Evolutionary conservation across 2,113 vertebrate species (phyloP), one percentile per base, ranked within the genome.

Genomic region (Poecilia latipinna): DNA sequence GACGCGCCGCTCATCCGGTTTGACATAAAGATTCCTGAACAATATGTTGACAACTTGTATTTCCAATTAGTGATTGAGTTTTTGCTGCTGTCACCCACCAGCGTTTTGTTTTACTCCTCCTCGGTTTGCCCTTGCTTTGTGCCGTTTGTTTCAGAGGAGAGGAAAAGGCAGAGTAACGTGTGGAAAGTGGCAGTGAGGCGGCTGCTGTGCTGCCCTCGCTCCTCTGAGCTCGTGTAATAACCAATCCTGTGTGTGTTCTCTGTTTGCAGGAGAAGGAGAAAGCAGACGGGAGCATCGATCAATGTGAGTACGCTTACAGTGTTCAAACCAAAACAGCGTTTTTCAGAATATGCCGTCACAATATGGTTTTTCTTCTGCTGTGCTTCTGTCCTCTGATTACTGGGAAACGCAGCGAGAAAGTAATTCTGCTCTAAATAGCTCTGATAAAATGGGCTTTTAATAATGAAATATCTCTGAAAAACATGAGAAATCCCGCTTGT

Each of bases 261-360:
- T 92, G 84, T 86, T 90, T 89, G 84, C 91, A 93, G 93, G 90
- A 91, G 86, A 88, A 85, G 80, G 83, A 78, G 66, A 86, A 82
- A 77, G 80, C 85, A 70, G 90, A 87, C 80, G 82, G 84, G 78
- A 85, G 73, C 91, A 91, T 90, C 86, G 80, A 91, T 91, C 90
- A 93, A 70, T 78, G 93, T 93, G 91, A 93, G 93, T 93, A 91
- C 91, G 83, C 86, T 86, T 81, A 85, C 84, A 82, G 83, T 82
- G 85, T 88, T 90, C 78, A 88, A 86, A 87, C 82, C 80, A 87
- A 91, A 57, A 86, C 85, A 78, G 77, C 82, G 79, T 88, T 88
- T 89, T 88, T 90, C 82, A 87, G 80, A 83, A 86, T 78, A 79
- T 72, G 71, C 89, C 75, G 80, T 84, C 78, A 82, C 80, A 68